These are phyloP conservation scores for Campopleginae sp. DNA, from an alignment of 2,888 invertebrate species.

Conservation along the genomic window DNA sequence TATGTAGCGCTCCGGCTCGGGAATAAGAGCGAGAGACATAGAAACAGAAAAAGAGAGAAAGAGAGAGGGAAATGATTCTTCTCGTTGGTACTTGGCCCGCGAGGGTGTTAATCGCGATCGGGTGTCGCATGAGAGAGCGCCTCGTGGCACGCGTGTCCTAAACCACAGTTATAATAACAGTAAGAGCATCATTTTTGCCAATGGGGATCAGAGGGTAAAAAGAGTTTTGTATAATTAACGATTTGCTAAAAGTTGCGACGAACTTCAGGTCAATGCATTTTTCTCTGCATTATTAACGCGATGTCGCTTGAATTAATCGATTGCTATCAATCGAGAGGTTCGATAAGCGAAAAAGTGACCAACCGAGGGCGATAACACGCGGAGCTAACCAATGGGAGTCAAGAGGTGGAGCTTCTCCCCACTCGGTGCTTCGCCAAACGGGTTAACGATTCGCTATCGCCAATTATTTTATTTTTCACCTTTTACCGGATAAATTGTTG, in stretches of 20 bases:
- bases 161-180: slow-evolving; percentile 24
- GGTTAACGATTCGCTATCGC: neutral
- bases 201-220: slow-evolving; percentile 31
- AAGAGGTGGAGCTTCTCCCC: neutral
- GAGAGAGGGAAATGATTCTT: slow-evolving; percentile 40
- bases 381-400: neutral
- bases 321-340: neutral
- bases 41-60: slow-evolving; percentile 38
- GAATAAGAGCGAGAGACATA: slow-evolving; percentile 31
- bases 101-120: slow-evolving; percentile 69
- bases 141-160: slow-evolving; percentile 53
- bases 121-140: slow-evolving; percentile 61
- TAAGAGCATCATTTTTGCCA: neutral
- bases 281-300: neutral
- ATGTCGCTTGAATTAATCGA: neutral
- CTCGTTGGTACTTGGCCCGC: slow-evolving; percentile 61
- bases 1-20: slow-evolving; percentile 24
- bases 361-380: neutral
- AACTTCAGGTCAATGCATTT: neutral
- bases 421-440: neutral
- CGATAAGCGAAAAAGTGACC: neutral
- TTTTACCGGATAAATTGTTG: neutral
- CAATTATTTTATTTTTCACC: neutral
- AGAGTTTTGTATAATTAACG: neutral
- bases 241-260: neutral